phyloP scores from a whole-genome alignment of 2,113 vertebrate genomes.

The Cromileptes altivelis region DNA sequence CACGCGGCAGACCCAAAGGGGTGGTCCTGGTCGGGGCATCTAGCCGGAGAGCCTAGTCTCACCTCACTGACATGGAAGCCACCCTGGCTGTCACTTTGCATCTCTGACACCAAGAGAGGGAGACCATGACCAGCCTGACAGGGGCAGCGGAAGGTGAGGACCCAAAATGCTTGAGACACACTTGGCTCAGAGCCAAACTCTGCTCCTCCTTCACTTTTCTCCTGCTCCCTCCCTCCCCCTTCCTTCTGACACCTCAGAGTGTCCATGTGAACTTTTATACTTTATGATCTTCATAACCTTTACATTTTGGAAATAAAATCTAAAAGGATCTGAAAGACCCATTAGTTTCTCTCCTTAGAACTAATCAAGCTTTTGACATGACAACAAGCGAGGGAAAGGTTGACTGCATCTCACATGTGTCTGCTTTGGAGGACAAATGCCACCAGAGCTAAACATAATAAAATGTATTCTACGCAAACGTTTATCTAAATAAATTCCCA shows the following conservation, averaged over 20 bases:
- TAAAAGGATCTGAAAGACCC: slow-evolving; percentile 27
- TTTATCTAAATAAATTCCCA: not conserved
- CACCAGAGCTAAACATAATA: not conserved
- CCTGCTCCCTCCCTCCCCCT: not conserved
- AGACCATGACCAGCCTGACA: slow-evolving; percentile 73
- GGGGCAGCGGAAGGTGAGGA: slow-evolving; percentile 77
- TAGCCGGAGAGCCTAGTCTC: slow-evolving; percentile 77
- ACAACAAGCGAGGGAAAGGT: slow-evolving; percentile 14
- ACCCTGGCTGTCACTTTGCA: slow-evolving; percentile 82
- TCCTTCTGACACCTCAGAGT: slow-evolving; percentile 61
- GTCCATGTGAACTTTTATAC: slow-evolving; percentile 75
- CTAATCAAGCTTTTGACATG: slow-evolving; percentile 19
- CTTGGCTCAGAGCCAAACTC: slow-evolving; percentile 81
- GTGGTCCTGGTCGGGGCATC: slow-evolving; percentile 74
- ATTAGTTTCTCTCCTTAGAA: slow-evolving; percentile 1
- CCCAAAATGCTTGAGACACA: slow-evolving; percentile 81
- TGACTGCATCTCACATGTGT: not conserved
- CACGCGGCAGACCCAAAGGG: slow-evolving; percentile 77
- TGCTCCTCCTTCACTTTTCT: slow-evolving; percentile 19
- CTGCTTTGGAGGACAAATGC: slow-evolving; percentile 21
- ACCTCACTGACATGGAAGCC: slow-evolving; percentile 83
- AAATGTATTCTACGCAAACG: not conserved
- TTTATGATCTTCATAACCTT: slow-evolving; percentile 79
- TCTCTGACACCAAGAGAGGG: slow-evolving; percentile 71
- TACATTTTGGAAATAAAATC: slow-evolving; percentile 40